These are phyloP conservation scores for Zaprionus bogoriensis DNA, from an alignment of 2,888 invertebrate species.

Conservation along the genomic window DNA sequence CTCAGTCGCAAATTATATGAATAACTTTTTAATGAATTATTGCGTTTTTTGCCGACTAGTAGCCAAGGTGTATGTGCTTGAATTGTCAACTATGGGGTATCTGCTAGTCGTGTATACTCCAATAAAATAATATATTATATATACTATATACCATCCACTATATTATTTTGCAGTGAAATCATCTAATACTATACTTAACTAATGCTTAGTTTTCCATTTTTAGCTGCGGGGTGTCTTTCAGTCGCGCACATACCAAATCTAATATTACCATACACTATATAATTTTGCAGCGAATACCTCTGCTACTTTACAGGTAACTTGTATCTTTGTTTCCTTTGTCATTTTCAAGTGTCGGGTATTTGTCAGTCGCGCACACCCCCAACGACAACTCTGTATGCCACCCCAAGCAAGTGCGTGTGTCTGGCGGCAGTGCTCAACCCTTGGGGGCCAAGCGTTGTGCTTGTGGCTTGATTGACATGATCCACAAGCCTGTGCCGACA, in stretches of 20 bases:
- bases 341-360: too few species aligned
- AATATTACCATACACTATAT: neutral
- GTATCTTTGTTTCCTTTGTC: too few species aligned
- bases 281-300: too few species aligned
- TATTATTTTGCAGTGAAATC: too few species aligned
- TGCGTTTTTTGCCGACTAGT: too few species aligned
- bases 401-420: constrained; percentile 11
- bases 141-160: too few species aligned
- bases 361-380: neutral
- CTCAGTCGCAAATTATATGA: too few species aligned
- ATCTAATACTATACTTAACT: neutral
- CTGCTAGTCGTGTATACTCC: neutral
- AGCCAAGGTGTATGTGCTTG: too few species aligned
- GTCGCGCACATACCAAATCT: neutral
- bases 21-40: too few species aligned
- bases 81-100: neutral
- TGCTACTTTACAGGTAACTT: too few species aligned
- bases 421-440: constrained; percentile 22
- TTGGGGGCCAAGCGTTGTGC: constrained; percentile 28
- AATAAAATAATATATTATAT: neutral
- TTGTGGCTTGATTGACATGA: constrained; percentile 70
- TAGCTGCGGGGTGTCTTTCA: neutral
- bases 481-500: constrained; percentile 26
- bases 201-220: neutral
- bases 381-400: neutral